These are phyloP conservation scores for Agrochola lota DNA, from an alignment of 2,888 invertebrate genomes.

Conservation along the genomic window DNA sequence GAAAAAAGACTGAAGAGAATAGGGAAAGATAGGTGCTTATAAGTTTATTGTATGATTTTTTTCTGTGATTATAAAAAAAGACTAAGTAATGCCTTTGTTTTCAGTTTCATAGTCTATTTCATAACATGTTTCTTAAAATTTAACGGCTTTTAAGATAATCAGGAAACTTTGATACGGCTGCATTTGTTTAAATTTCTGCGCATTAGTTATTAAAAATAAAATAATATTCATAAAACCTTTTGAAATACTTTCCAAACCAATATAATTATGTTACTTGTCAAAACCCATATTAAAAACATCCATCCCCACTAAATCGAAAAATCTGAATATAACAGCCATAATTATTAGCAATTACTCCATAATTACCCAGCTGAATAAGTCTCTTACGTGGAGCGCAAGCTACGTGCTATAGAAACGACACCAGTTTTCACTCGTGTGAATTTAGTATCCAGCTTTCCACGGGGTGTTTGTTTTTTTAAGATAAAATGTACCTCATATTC, in stretches of 20 bases:
- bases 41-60: not conserved
- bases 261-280: not conserved
- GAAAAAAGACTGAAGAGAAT: constrained; percentile 20
- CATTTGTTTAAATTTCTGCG: not conserved
- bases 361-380: constrained; percentile 4
- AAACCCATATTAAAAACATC: not conserved
- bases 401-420: constrained; percentile 6
- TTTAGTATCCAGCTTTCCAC: constrained; percentile 23
- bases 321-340: not conserved
- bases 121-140: no score
- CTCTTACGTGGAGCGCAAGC: not conserved
- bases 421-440: constrained; percentile 16
- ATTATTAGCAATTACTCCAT: not conserved
- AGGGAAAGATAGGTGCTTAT: not conserved
- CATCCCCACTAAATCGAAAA: not conserved
- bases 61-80: not conserved
- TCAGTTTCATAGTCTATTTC: not conserved
- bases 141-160: not conserved
- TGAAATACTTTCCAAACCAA: not conserved
- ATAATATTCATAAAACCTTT: not conserved
- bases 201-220: not conserved
- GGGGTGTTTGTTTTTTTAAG: constrained; percentile 44
- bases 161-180: not conserved
- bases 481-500: constrained; percentile 39
- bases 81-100: not conserved